Percentiles rank a stretch among this genome's conserved stretches.
These are phyloP conservation scores for Chrysomela aeneicollis DNA, from an alignment of 2,888 invertebrate genomes.

Conservation along the genomic window DNA sequence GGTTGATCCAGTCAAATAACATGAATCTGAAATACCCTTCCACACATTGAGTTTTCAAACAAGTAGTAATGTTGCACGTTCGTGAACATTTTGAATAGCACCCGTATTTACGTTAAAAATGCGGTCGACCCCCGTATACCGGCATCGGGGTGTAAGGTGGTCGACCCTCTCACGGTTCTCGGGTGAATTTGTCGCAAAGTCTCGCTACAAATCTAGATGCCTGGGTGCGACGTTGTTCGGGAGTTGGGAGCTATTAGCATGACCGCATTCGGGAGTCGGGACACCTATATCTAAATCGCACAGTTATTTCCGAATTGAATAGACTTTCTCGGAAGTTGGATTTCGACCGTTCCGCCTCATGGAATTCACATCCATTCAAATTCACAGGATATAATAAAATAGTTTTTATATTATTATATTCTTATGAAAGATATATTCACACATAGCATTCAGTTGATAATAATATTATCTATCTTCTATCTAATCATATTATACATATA, in stretches of 20 bases:
- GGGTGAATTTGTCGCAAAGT: background rate
- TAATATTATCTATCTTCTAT: too few relatives aligned
- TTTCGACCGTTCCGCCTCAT: background rate
- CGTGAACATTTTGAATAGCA: background rate
- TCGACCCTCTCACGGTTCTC: background rate
- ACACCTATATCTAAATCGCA: slow-evolving; percentile 1
- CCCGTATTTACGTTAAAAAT: too few relatives aligned
- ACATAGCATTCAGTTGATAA: too few relatives aligned
- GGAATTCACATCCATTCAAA: background rate
- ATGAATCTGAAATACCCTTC: too few relatives aligned
- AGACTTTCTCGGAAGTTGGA: background rate
- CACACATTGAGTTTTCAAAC: too few relatives aligned
- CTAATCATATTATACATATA: too few relatives aligned
- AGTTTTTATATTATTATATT: too few relatives aligned
- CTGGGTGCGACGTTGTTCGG: slow-evolving; percentile 7
- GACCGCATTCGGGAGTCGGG: slow-evolving; percentile 9
- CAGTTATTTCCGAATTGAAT: background rate
- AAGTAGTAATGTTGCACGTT: too few relatives aligned
- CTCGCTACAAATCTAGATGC: slow-evolving; percentile 11
- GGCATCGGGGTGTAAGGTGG: background rate
- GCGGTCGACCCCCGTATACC: too few relatives aligned
- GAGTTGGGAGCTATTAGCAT: slow-evolving; percentile 10
- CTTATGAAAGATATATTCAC: too few relatives aligned
- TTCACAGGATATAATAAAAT: too few relatives aligned
- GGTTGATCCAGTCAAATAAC: too few relatives aligned